phyloP scores from a whole-genome alignment of 64 coral and sea anemone species.

The Astreopora myriophthalma region DNA sequence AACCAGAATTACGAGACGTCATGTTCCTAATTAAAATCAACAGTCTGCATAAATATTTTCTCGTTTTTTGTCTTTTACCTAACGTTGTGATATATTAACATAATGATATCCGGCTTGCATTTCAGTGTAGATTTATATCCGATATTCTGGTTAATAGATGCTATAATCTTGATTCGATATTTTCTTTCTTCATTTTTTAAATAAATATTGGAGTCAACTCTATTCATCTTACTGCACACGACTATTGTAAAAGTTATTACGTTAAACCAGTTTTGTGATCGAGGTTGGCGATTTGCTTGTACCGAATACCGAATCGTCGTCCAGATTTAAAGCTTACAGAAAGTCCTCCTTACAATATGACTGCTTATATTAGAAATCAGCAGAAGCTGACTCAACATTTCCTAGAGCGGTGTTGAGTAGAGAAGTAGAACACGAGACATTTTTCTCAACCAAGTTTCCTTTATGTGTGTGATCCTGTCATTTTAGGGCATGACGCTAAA shows the following conservation, averaged over 20 bases:
- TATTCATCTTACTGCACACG: too few species aligned
- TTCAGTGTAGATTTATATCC: neutral
- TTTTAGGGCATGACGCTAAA: too few species aligned
- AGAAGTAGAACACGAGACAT: too few species aligned
- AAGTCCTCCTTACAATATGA: neutral
- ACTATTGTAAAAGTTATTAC: too few species aligned
- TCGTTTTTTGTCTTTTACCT: neutral
- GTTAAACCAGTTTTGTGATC: too few species aligned
- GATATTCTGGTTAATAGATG: neutral
- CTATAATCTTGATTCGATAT: neutral
- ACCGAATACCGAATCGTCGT: neutral
- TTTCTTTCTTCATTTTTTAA: neutral
- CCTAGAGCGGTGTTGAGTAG: neutral
- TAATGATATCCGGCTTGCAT: neutral
- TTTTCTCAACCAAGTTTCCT: too few species aligned
- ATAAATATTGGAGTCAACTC: too few species aligned
- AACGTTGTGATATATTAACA: neutral
- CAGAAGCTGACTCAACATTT: neutral
- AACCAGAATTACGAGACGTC: neutral
- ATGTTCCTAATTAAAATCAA: neutral
- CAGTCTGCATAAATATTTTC: neutral
- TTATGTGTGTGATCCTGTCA: too few species aligned
- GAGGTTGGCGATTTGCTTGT: too few species aligned
- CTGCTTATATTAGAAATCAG: too few species aligned
- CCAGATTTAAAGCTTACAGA: neutral